Percentiles rank a stretch among this genome's conserved stretches.
phyloP scores from a whole-genome alignment of 30 jellyfish, hydroid and myxozoan species.

The Clytia hemisphaerica region DNA sequence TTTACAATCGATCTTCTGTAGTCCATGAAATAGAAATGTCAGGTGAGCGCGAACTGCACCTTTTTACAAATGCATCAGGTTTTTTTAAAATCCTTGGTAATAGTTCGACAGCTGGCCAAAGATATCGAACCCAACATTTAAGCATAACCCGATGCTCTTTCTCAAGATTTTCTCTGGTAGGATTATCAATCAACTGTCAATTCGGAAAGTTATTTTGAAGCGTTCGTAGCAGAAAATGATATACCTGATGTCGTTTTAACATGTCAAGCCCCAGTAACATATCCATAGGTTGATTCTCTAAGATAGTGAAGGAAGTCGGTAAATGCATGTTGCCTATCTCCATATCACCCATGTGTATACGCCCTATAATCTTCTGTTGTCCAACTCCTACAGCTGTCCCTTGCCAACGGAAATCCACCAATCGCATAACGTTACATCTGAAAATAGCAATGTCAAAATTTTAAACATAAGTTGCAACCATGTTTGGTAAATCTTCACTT shows the following conservation, averaged over 20 bases:
- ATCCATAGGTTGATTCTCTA: conserved; percentile 96
- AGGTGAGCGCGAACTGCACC: too few species aligned
- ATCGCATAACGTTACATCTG: conserved; percentile 71
- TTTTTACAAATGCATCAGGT: too few species aligned
- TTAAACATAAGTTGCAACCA: background rate
- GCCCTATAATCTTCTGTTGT: conserved; percentile 84
- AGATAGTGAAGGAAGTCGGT: conserved; percentile 80
- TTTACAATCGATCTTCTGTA: too few species aligned
- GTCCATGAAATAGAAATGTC: too few species aligned
- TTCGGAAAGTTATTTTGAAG: too few species aligned
- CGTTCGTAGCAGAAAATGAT: too few species aligned
- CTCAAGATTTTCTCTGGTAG: too few species aligned
- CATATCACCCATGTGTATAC: conserved; percentile 90
- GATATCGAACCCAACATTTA: too few species aligned
- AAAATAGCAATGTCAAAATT: background rate
- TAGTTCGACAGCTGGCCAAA: too few species aligned
- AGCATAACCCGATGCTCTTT: too few species aligned
- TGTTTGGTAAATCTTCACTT: background rate
- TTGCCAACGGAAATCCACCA: conserved; percentile 92
- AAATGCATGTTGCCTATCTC: conserved; percentile 75
- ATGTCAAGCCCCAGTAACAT: conserved; percentile 88
- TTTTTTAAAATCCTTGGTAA: too few species aligned
- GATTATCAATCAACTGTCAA: too few species aligned
- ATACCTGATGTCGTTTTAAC: conserved; percentile 97
- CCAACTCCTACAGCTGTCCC: conserved; percentile 99